phyloP scores from a whole-genome alignment of 1,140 invertebrate species.

The Dermatophagoides farinae region DNA sequence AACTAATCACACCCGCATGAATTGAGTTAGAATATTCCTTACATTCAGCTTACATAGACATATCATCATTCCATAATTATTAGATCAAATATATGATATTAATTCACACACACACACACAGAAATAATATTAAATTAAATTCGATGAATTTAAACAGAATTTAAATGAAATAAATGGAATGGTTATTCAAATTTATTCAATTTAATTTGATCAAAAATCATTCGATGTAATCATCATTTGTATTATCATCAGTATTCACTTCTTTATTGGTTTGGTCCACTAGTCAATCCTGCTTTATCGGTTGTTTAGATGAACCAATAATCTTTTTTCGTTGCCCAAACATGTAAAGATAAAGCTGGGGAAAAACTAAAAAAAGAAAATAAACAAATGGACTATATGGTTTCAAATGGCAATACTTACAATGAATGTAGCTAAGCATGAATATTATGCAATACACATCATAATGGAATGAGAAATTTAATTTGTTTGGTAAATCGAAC shows the following conservation, averaged over 20 bases:
- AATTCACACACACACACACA: no score
- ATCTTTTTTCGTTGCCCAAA: conserved; percentile 18
- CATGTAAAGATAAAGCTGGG: conserved; percentile 18
- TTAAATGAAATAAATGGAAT: no score
- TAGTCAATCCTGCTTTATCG: not conserved
- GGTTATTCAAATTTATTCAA: no score
- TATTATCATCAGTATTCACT: not conserved
- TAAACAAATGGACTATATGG: not conserved
- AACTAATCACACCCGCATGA: no score
- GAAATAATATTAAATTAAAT: no score
- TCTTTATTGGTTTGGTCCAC: not conserved
- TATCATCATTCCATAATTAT: no score
- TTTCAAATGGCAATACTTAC: conserved; percentile 16
- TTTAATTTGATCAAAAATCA: no score
- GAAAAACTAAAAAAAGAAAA: conserved; percentile 16
- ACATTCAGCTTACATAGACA: no score
- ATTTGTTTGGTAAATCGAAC: conserved; percentile 15
- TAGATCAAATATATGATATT: no score
- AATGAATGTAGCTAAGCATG: conserved; percentile 17
- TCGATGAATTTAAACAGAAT: no score
- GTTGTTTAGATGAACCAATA: conserved; percentile 2
- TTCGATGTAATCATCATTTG: not conserved
- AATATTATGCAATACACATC: conserved; percentile 14
- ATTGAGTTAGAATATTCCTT: no score
- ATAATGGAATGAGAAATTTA: conserved; percentile 18